Base-by-base conservation (phyloP, 1,140 invertebrate species). In the Trachelipus rathkii region DNA sequence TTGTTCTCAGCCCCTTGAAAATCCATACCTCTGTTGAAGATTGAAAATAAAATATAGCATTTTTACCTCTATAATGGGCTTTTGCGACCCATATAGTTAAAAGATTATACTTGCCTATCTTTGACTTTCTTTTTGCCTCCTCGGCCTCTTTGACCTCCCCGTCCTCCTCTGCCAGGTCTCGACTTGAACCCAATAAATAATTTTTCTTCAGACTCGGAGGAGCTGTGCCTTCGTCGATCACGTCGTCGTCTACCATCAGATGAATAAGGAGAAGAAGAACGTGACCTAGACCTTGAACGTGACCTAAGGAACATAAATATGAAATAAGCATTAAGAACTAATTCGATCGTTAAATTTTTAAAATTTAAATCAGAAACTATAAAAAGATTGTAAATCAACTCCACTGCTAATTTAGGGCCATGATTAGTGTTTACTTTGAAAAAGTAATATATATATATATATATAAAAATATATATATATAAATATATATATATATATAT, bases 221-320 rank as follows among this genome's bases (percentile, higher is more conserved):
- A 76, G 13, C 45, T 53, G 10, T 75, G 76, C n/a, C 50, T 46
- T 15, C 79, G 77, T 46, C 72, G 44, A 53, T 78, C 75, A 13
- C 79, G 79, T 71, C 75, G 73, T n/a, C 68, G 44, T 23, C 73
- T 67, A 11, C 77, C 43, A 10, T 71, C 66, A 43, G 46, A 72
- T 84, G 84, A 68, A 87, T 72, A 88, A 9, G 84, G 82, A 24
- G 89, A 89, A 70, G 87, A 83, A 33, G 87, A 88, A 60, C 85
- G 84, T 75, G 88, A 87, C 24, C 84, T 84, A 33, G n/a, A n/a
- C n/a, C n/a, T n/a, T n/a, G 83, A 83, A 67, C 80, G 72, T 13
- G 75, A 80, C 79, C 74, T 77, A 70, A 82, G 71, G 33, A 33
- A n/a, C n/a, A n/a, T 33, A 33, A 3, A 33, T 33, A 33, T n/a